Conservation (phyloP, 2,888 invertebrate species). For the Mesochorus sp. region DNA sequence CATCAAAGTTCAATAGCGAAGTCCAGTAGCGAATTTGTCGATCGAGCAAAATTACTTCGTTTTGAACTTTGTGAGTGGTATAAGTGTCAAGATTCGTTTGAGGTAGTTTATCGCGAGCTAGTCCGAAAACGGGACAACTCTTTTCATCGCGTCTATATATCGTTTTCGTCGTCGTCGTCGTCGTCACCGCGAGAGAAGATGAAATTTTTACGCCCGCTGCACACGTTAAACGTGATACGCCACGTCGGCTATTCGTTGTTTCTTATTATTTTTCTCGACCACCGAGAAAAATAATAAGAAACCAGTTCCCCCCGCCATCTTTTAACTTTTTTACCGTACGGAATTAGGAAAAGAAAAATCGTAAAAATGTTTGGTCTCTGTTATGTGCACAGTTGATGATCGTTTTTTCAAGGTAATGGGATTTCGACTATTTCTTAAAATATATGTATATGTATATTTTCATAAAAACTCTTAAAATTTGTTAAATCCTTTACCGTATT, state of each 20-base stretch:
- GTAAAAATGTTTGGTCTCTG: slow-evolving; percentile 46
- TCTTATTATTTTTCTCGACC: slow-evolving; percentile 35
- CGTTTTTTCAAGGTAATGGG: no score
- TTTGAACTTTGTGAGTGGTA: no score
- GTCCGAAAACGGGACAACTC: slow-evolving; percentile 10
- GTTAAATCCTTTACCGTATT: background rate
- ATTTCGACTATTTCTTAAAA: no score
- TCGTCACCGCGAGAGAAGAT: slow-evolving; percentile 48
- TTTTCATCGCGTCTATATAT: background rate
- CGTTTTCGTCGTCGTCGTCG: background rate
- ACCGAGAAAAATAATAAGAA: no score
- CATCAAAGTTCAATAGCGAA: no score
- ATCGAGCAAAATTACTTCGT: no score
- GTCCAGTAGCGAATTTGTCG: no score
- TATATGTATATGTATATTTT: no score
- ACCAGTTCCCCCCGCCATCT: background rate
- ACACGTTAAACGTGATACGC: slow-evolving; percentile 60
- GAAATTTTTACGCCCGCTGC: slow-evolving; percentile 60
- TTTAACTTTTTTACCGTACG: slow-evolving; percentile 24
- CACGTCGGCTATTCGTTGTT: slow-evolving; percentile 55
- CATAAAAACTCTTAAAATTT: background rate
- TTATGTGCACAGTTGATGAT: no score
- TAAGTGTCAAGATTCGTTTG: no score
- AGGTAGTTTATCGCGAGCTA: no score
- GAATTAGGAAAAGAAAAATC: slow-evolving; percentile 57